phyloP scores from a whole-genome alignment of 2,888 invertebrate genomes.

The Automeris io region DNA sequence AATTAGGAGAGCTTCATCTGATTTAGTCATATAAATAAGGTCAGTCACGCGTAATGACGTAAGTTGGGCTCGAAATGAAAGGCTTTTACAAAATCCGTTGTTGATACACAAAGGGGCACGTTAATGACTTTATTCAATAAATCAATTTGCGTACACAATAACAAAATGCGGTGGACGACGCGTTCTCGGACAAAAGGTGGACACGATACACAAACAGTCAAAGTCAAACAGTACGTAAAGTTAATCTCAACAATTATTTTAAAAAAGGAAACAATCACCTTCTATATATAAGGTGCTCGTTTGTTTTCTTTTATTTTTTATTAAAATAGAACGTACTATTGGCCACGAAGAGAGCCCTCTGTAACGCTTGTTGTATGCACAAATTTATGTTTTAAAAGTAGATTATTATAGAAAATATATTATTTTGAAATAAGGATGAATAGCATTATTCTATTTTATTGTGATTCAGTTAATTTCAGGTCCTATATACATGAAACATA shows the following conservation, averaged over 20 bases:
- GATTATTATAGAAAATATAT: too few species aligned
- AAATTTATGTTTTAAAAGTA: too few species aligned
- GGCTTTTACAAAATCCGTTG: conserved; percentile 27
- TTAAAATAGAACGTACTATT: too few species aligned
- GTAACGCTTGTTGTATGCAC: too few species aligned
- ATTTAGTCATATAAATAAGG: not conserved
- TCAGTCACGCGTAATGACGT: not conserved
- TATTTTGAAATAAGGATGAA: too few species aligned
- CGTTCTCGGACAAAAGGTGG: conserved; percentile 12
- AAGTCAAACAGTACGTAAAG: not conserved
- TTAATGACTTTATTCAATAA: conserved; percentile 47
- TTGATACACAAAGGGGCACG: conserved; percentile 30
- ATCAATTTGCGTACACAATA: conserved; percentile 36
- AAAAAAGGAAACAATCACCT: too few species aligned
- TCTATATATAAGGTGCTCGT: not conserved
- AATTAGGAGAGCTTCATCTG: too few species aligned
- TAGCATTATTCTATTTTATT: too few species aligned
- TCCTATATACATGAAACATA: too few species aligned
- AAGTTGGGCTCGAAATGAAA: conserved; percentile 11
- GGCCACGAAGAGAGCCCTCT: too few species aligned
- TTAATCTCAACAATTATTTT: not conserved
- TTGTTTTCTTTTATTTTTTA: too few species aligned
- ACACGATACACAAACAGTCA: not conserved
- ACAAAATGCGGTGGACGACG: conserved; percentile 16
- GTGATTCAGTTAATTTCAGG: too few species aligned